These are phyloP conservation scores for Anas platyrhynchos DNA, from an alignment of 2,113 vertebrate species.

Conservation along the genomic window DNA sequence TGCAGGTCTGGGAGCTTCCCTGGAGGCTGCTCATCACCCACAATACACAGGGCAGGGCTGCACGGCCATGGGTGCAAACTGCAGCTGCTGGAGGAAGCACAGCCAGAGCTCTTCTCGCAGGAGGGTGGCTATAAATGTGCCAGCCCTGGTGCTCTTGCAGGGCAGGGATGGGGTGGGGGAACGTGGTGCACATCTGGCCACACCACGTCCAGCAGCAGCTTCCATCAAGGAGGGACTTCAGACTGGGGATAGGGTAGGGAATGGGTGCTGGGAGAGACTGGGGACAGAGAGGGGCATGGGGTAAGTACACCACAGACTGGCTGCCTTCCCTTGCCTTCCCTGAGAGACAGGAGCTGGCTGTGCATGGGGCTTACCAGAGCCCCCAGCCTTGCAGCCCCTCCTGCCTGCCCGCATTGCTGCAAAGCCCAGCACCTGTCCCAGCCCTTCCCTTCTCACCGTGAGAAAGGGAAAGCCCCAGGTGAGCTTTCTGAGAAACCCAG, in stretches of 20 bases:
- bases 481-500: not conserved
- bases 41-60: fast-evolving
- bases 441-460: not conserved
- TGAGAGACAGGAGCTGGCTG: not conserved
- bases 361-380: not conserved
- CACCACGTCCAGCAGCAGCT: fast-evolving
- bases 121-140: not conserved
- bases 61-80: not conserved
- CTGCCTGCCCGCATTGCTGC: fast-evolving
- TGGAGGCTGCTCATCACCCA: not conserved
- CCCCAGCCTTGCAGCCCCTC: too few relatives aligned
- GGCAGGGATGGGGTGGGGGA: not conserved
- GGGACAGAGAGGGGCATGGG: not conserved
- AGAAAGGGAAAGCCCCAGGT: not conserved
- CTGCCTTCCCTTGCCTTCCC: not conserved
- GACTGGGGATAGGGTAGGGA: not conserved
- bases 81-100: not conserved
- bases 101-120: not conserved
- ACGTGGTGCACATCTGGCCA: not conserved
- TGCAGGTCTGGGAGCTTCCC: not conserved
- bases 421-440: not conserved
- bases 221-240: not conserved
- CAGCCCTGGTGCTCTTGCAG: not conserved
- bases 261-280: not conserved
- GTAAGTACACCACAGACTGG: not conserved